Conservation (phyloP, 2,888 invertebrate genomes). For the Seladonia tumulorum region DNA sequence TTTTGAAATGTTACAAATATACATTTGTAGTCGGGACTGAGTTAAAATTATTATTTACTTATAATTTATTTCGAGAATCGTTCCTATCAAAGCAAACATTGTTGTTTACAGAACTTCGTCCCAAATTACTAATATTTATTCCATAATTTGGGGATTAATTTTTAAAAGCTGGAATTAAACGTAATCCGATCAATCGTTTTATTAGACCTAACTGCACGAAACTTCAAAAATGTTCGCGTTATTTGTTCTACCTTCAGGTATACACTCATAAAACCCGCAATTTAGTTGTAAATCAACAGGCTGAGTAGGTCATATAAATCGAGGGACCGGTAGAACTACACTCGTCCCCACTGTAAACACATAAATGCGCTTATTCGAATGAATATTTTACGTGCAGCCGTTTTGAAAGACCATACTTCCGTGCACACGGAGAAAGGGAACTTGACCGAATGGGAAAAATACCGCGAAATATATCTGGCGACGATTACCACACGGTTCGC, state of each 20-base stretch:
- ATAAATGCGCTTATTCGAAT: background rate
- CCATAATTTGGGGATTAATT: background rate
- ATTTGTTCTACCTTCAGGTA: background rate
- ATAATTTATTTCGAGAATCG: background rate
- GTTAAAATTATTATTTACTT: background rate
- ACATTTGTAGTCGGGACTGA: background rate
- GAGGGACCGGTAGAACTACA: too few species aligned
- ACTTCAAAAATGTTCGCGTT: background rate
- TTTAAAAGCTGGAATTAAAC: background rate
- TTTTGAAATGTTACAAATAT: background rate
- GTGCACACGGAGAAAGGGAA: slow-evolving; percentile 82
- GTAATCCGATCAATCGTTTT: too few species aligned
- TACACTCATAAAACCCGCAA: background rate
- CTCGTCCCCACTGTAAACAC: background rate
- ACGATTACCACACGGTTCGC: slow-evolving; percentile 85
- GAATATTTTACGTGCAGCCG: slow-evolving; percentile 57
- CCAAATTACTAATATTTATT: background rate
- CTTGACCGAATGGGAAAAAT: slow-evolving; percentile 85
- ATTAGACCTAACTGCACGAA: background rate
- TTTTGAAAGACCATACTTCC: slow-evolving; percentile 67
- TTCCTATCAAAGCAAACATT: background rate
- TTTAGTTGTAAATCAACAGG: background rate
- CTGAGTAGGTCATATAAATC: background rate
- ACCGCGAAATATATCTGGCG: slow-evolving; percentile 84
- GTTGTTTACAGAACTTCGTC: background rate